A percentile compares a stretch with the other conserved stretches of the same genome.
Conservation (phyloP, 2,797 vertebrate species). For the Graptemys geographica region DNA sequence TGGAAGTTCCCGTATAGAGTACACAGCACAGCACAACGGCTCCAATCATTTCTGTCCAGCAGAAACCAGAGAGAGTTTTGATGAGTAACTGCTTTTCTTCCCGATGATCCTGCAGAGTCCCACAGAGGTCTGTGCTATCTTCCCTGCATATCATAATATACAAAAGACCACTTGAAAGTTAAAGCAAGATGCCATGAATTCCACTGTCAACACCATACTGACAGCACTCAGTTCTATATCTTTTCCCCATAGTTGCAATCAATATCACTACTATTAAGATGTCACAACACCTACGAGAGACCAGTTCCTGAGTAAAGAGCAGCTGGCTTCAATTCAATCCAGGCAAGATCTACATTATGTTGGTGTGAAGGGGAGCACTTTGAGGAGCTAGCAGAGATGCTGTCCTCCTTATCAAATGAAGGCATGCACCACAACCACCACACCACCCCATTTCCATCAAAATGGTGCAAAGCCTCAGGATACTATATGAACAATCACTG, state of each 20-base stretch:
- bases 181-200: neutral
- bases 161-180: neutral
- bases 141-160: neutral
- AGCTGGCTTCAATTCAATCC: too few species aligned
- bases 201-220: neutral
- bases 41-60: constrained; percentile 45
- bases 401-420: neutral
- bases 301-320: too few species aligned
- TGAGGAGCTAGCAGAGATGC: neutral
- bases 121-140: constrained; percentile 1
- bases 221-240: neutral
- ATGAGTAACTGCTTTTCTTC: neutral
- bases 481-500: neutral
- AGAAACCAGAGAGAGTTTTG: neutral
- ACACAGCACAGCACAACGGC: neutral
- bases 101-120: neutral
- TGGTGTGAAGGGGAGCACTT: too few species aligned
- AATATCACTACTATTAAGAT: neutral
- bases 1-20: too few species aligned
- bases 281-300: too few species aligned
- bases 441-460: neutral
- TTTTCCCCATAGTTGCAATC: neutral
- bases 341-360: too few species aligned
- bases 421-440: neutral
- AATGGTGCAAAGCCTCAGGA: neutral